These are phyloP conservation scores for Hirudinaria manillensis DNA, from an alignment of 2,888 invertebrate genomes.

Conservation along the genomic window DNA sequence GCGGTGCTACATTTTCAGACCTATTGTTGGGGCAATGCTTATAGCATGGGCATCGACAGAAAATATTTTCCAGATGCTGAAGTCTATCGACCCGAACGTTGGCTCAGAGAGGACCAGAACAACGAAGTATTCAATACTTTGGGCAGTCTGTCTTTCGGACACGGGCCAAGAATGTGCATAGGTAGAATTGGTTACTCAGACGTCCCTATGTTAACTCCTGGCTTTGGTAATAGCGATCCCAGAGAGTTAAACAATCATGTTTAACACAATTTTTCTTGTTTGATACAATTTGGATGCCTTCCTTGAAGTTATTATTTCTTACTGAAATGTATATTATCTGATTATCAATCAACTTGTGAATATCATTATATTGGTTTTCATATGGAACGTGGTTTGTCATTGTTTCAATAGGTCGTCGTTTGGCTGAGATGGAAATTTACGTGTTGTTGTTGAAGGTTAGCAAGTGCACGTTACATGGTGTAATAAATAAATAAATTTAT, in stretches of 20 bases:
- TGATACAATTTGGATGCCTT: no score
- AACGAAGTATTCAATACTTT: neutral
- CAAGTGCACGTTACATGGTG: neutral
- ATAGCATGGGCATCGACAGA: conserved; percentile 50
- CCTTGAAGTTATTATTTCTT: no score
- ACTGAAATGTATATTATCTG: no score
- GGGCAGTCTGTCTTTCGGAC: conserved; percentile 10
- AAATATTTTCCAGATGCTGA: conserved; percentile 47
- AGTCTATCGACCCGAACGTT: conserved; percentile 49
- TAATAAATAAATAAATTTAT: neutral
- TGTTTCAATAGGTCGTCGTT: conserved; percentile 53
- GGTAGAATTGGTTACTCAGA: conserved; percentile 51
- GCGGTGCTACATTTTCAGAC: conserved; percentile 42
- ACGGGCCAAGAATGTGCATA: conserved; percentile 49
- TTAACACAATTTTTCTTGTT: neutral
- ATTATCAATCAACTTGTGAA: no score
- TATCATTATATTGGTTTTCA: neutral
- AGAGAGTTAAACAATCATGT: neutral
- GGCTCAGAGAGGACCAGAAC: conserved; percentile 41
- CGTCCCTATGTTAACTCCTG: no score
- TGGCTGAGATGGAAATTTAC: conserved; percentile 60
- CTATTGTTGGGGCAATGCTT: conserved; percentile 52
- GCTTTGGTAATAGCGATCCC: neutral
- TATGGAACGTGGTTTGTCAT: neutral
- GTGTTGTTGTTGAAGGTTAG: conserved; percentile 55